Evolutionary conservation across 2,888 invertebrate genomes (phyloP).

Genomic region (Toxonevra muliebris): DNA sequence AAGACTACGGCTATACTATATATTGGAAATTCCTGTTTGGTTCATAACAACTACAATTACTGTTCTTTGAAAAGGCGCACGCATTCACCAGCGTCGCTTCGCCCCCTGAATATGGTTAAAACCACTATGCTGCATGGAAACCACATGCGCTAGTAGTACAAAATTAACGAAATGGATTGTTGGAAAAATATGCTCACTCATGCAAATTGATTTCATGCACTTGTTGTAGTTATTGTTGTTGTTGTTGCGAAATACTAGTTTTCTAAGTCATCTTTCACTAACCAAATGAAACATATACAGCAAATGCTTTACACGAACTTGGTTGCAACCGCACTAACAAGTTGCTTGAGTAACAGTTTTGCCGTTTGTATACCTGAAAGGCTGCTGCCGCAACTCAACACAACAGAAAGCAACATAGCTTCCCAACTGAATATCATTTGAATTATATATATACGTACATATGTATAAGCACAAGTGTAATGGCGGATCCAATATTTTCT

Average conservation of each 20-base stretch:
- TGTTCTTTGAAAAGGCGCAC: constrained; percentile 7
- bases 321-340: too few relatives aligned
- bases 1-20: too few relatives aligned
- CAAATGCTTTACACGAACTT: too few relatives aligned
- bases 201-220: constrained; percentile 30
- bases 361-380: too few relatives aligned
- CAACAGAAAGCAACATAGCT: too few relatives aligned
- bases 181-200: neutral
- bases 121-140: constrained; percentile 28
- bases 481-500: too few relatives aligned
- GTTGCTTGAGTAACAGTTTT: too few relatives aligned
- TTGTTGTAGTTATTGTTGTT: neutral
- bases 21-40: neutral
- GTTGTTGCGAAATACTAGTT: neutral
- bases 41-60: constrained; percentile 25
- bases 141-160: neutral
- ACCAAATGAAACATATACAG: too few relatives aligned
- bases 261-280: constrained; percentile 15
- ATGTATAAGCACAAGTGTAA: too few relatives aligned
- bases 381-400: too few relatives aligned
- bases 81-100: neutral
- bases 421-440: too few relatives aligned
- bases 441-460: too few relatives aligned
- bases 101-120: constrained; percentile 27
- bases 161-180: neutral